A percentile compares a stretch with the other conserved stretches of the same genome.
phyloP scores from a whole-genome alignment of 2,888 invertebrate species.

The Hirtodrosophila histrioides region DNA sequence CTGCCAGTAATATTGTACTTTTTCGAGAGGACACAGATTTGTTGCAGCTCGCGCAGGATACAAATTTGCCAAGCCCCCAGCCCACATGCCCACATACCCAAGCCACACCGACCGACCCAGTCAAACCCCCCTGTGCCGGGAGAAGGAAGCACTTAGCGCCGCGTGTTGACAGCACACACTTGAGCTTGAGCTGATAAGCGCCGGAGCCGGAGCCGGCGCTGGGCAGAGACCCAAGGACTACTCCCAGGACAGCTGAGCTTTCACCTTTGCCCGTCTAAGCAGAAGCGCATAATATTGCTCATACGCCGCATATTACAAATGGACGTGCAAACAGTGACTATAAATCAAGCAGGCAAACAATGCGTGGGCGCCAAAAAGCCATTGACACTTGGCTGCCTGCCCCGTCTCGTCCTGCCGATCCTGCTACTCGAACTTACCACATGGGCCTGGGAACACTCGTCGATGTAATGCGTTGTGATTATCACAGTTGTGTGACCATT shows the following conservation, averaged over 20 bases:
- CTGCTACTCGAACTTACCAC: constrained; percentile 86
- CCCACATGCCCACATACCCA: background rate
- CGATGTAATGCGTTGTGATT: constrained; percentile 94
- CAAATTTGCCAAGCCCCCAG: constrained; percentile 69
- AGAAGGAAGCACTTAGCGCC: constrained; percentile 75
- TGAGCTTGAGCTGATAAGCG: constrained; percentile 65
- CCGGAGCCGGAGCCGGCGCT: constrained; percentile 8
- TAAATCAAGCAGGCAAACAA: constrained; percentile 75
- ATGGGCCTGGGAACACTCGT: constrained; percentile 93
- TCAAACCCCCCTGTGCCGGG: constrained; percentile 7
- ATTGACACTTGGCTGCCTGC: constrained; percentile 61
- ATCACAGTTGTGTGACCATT: constrained; percentile 91
- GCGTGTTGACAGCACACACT: constrained; percentile 72
- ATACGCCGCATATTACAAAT: constrained; percentile 77
- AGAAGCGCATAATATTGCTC: constrained; percentile 67
- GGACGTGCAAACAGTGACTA: constrained; percentile 59
- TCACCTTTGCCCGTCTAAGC: constrained; percentile 59
- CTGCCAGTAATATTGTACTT: constrained; percentile 61
- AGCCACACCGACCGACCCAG: background rate
- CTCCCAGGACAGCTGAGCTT: constrained; percentile 67
- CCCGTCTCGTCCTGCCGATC: background rate
- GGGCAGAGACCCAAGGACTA: constrained; percentile 31
- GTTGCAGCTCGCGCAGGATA: constrained; percentile 71
- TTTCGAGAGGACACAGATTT: constrained; percentile 69
- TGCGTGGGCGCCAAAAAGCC: constrained; percentile 71